phyloP scores from a whole-genome alignment of 2,113 vertebrate genomes.

The Leuciscus idus region DNA sequence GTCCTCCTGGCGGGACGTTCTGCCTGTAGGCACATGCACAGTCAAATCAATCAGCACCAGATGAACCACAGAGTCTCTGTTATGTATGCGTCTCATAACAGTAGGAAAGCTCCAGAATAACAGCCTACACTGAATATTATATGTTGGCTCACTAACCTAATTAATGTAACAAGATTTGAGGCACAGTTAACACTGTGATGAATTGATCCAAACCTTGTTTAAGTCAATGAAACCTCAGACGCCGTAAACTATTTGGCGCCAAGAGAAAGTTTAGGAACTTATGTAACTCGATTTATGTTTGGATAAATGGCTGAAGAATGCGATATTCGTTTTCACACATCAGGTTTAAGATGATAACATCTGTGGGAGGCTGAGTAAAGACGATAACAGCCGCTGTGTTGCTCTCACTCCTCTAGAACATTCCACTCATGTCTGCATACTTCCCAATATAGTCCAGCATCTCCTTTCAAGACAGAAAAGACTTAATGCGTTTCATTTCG shows the following conservation, averaged over 20 bases:
- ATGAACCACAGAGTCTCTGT: not conserved
- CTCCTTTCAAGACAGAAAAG: not conserved
- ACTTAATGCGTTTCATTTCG: not conserved
- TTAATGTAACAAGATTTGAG: slow-evolving; percentile 19
- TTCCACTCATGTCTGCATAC: slow-evolving; percentile 14
- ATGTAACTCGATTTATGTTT: slow-evolving; percentile 31
- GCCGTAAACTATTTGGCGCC: slow-evolving; percentile 9
- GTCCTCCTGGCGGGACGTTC: slow-evolving; percentile 2
- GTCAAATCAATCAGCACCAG: slow-evolving; percentile 40
- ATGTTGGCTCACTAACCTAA: not conserved
- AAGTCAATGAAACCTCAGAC: slow-evolving; percentile 25
- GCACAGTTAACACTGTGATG: slow-evolving; percentile 2
- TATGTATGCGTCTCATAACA: not conserved
- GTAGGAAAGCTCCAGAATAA: not conserved
- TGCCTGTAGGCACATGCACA: not conserved
- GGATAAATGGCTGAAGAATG: slow-evolving; percentile 16
- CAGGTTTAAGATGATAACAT: not conserved
- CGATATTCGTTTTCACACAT: not conserved
- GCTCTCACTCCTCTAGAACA: slow-evolving; percentile 32
- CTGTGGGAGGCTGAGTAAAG: slow-evolving; percentile 25
- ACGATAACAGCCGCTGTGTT: not conserved
- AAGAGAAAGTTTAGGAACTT: not conserved
- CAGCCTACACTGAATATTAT: not conserved
- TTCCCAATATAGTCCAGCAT: not conserved
- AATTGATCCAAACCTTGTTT: not conserved